phyloP scores from a whole-genome alignment of 2,113 vertebrate genomes.

The Calonectris borealis region DNA sequence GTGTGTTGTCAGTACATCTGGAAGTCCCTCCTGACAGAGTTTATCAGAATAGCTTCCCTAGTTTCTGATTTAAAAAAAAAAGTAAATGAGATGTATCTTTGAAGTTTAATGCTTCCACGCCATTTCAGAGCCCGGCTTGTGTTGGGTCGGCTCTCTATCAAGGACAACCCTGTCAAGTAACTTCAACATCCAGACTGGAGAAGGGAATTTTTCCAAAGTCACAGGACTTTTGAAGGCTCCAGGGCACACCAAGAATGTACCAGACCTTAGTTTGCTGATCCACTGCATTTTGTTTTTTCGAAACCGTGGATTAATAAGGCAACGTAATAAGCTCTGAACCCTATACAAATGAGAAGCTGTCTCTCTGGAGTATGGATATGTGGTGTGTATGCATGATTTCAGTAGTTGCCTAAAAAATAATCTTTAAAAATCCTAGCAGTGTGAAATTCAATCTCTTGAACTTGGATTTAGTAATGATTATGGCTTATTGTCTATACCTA shows the following conservation, averaged over 20 bases:
- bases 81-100: not conserved
- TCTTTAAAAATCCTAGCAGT: not conserved
- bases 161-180: not conserved
- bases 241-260: not conserved
- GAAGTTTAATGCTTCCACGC: not conserved
- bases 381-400: not conserved
- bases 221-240: not conserved
- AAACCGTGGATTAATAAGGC: not conserved
- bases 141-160: not conserved
- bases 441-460: not conserved
- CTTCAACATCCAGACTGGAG: not conserved
- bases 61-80: not conserved
- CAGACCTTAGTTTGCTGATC: not conserved
- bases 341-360: not conserved
- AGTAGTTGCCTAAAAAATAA: not conserved
- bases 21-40: not conserved
- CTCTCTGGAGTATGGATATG: not conserved
- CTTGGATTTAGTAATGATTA: not conserved
- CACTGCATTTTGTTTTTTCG: not conserved
- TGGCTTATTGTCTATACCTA: not conserved
- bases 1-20: not conserved
- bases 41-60: not conserved
- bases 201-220: not conserved
- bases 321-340: not conserved
- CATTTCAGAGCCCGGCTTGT: not conserved